phyloP scores from a whole-genome alignment of 2,113 vertebrate genomes.

The Oncorhynchus nerka region DNA sequence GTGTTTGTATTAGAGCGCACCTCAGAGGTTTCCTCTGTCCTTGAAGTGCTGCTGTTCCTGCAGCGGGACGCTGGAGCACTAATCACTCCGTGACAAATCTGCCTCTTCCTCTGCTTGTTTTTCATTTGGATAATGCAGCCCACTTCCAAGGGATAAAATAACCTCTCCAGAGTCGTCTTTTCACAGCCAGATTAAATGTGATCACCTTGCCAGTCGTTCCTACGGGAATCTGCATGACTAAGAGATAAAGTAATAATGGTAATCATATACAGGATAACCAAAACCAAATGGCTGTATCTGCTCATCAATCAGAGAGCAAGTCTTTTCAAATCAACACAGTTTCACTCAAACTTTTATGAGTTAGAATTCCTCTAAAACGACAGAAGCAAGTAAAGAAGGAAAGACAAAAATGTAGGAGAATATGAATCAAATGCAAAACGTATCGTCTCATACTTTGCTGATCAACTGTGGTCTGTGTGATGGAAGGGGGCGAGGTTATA shows the following conservation, averaged over 20 bases:
- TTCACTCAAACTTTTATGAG: not conserved
- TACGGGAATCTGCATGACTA: slow-evolving; percentile 58
- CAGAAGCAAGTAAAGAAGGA: not conserved
- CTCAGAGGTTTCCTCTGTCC: too few species aligned
- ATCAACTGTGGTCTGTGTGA: not conserved
- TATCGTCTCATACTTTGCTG: not conserved
- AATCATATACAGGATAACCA: slow-evolving; percentile 57
- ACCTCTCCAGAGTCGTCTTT: slow-evolving; percentile 59
- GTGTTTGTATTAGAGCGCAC: too few species aligned
- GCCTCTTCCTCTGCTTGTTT: slow-evolving; percentile 61
- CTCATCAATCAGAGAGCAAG: slow-evolving; percentile 60
- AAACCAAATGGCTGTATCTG: slow-evolving; percentile 60
- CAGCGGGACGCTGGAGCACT: slow-evolving; percentile 24
- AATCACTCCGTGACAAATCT: slow-evolving; percentile 65
- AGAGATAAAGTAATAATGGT: slow-evolving; percentile 62
- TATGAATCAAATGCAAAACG: not conserved
- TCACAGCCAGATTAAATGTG: slow-evolving; percentile 62
- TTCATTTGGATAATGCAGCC: slow-evolving; percentile 68
- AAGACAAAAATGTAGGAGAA: not conserved
- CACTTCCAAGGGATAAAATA: slow-evolving; percentile 64
- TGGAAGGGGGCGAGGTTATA: not conserved
- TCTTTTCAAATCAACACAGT: not conserved
- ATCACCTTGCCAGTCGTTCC: slow-evolving; percentile 56
- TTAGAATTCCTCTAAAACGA: too few species aligned
- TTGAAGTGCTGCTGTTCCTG: not conserved